phyloP scores from a whole-genome alignment of 2,113 vertebrate species.

The Oryzias melastigma region DNA sequence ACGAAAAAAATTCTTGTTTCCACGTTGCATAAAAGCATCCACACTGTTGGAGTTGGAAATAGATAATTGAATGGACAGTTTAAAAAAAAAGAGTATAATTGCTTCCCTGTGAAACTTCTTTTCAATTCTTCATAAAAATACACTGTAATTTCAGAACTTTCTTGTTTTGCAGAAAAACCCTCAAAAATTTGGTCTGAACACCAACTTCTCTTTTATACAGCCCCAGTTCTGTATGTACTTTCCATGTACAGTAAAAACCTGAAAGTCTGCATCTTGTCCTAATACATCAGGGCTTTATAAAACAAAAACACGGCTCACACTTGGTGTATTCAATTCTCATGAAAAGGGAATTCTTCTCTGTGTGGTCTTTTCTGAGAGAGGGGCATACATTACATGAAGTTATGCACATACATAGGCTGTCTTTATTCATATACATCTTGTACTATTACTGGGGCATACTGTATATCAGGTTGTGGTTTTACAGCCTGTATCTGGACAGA shows the following conservation, averaged over 20 bases:
- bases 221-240: constrained; percentile 12
- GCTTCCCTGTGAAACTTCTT: not conserved
- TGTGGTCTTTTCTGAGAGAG: constrained; percentile 54
- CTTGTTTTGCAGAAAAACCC: not conserved
- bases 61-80: constrained; percentile 42
- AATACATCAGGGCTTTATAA: constrained; percentile 43
- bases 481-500: constrained; percentile 33
- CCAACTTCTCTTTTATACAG: not conserved
- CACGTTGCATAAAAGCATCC: constrained; percentile 9
- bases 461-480: constrained; percentile 43
- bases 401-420: constrained; percentile 21
- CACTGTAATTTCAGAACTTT: too few species aligned
- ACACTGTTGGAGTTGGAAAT: constrained; percentile 16
- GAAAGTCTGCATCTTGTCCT: constrained; percentile 20
- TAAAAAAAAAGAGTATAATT: constrained; percentile 3
- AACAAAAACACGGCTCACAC: constrained; percentile 37
- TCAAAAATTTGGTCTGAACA: not conserved
- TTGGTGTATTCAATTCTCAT: constrained; percentile 24
- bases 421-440: constrained; percentile 30
- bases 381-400: constrained; percentile 35
- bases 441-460: constrained; percentile 26
- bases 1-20: constrained; percentile 36
- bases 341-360: constrained; percentile 28
- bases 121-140: constrained; percentile 18
- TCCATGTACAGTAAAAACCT: constrained; percentile 5